Evolutionary conservation across 53 echinoderm and acorn worm genomes (phyloP).

Genomic region (Holothuria leucospilota): DNA sequence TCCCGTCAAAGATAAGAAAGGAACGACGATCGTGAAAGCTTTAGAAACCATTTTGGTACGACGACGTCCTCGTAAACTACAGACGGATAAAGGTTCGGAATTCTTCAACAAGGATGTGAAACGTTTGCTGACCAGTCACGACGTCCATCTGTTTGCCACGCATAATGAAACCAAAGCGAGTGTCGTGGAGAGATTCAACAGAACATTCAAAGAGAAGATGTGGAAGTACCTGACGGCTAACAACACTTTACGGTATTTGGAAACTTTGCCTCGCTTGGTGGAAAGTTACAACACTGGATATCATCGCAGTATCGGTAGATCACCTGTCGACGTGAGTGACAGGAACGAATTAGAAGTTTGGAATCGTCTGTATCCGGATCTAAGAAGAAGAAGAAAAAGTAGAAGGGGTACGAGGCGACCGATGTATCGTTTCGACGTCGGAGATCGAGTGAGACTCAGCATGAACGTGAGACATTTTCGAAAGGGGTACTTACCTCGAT

Average conservation of each 20-base stretch:
- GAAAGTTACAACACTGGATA: background rate
- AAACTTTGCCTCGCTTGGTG: constrained; percentile 14
- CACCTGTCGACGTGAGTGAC: background rate
- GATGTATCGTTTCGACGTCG: constrained; percentile 3
- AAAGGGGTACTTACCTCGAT: constrained; percentile 46
- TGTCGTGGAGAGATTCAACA: constrained; percentile 30
- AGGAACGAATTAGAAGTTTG: constrained; percentile 40
- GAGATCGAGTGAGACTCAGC: constrained; percentile 33
- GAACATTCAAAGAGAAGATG: constrained; percentile 37
- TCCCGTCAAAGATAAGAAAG: constrained; percentile 43
- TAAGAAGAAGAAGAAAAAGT: background rate
- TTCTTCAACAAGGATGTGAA: constrained; percentile 39
- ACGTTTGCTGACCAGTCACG: background rate
- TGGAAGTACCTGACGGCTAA: constrained; percentile 49
- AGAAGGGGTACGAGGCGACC: too few species aligned
- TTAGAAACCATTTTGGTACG: constrained; percentile 8
- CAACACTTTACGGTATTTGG: constrained; percentile 34
- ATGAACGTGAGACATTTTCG: constrained; percentile 39
- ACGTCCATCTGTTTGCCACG: constrained; percentile 33
- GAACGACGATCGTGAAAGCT: constrained; percentile 1
- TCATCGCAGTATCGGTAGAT: constrained; percentile 46
- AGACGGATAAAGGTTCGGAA: constrained; percentile 49
- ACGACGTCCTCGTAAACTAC: background rate
- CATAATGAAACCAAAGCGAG: constrained; percentile 43
- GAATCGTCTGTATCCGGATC: constrained; percentile 13